These are phyloP conservation scores for Nephrotoma guestfalica DNA, from an alignment of 2,888 invertebrate genomes.

Conservation along the genomic window DNA sequence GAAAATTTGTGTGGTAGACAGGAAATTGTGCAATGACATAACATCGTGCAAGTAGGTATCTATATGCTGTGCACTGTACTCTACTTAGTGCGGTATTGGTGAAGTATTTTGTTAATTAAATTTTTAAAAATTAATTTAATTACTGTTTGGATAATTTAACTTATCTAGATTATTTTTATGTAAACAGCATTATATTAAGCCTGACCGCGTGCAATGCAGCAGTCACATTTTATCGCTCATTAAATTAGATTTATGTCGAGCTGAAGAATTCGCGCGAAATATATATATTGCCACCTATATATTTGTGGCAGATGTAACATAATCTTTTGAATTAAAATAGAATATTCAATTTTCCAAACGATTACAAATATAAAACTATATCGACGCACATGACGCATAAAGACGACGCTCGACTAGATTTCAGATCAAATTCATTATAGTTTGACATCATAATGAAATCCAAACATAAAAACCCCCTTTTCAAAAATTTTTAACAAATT, in stretches of 20 bases:
- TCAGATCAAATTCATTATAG: not conserved
- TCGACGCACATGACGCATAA: not conserved
- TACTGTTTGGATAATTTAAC: not conserved
- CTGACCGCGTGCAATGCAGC: not conserved
- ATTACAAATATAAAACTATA: not conserved
- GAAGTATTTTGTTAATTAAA: not conserved
- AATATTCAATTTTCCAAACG: not conserved
- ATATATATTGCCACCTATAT: not conserved
- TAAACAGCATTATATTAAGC: not conserved
- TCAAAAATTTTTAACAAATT: not conserved
- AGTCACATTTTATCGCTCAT: not conserved
- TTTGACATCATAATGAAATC: not conserved
- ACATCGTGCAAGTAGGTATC: not conserved
- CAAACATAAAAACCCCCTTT: not conserved
- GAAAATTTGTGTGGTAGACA: not conserved
- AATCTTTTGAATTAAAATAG: not conserved
- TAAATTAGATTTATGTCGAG: not conserved
- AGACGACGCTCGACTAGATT: not conserved
- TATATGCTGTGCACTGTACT: not conserved
- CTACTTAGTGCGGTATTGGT: not conserved
- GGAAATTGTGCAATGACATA: not conserved
- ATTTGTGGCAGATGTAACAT: not conserved
- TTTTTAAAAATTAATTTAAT: not conserved
- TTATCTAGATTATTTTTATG: conserved; percentile 10
- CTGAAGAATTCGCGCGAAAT: not conserved